Conservation (phyloP, 37 sponge, comb jelly and placozoan genomes). For the Oopsacas minuta region DNA sequence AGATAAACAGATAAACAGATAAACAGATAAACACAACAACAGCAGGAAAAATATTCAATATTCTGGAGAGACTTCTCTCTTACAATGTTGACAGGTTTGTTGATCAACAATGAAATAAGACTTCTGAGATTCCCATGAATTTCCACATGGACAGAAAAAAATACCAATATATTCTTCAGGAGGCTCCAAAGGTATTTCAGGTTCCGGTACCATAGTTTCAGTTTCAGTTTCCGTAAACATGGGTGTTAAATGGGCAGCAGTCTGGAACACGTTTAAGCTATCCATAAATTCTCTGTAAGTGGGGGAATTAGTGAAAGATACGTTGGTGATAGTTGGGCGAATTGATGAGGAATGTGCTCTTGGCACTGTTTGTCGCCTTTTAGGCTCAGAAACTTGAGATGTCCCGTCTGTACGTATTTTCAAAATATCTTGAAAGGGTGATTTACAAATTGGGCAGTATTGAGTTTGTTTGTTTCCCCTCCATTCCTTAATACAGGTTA, state of each 20-base stretch:
- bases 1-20: background rate
- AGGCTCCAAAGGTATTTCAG: background rate
- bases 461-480: background rate
- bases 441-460: background rate
- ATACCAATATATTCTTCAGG: background rate
- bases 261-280: too few relatives aligned
- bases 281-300: too few relatives aligned
- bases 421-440: background rate
- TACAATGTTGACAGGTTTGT: background rate
- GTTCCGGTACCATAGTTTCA: background rate
- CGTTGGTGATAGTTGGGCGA: too few relatives aligned
- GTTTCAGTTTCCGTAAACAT: too few relatives aligned
- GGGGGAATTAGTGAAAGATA: background rate
- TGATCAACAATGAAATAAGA: background rate
- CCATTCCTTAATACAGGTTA: background rate
- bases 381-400: background rate
- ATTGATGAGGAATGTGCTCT: too few relatives aligned
- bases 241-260: too few relatives aligned
- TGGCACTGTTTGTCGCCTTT: background rate
- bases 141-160: background rate
- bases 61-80: background rate
- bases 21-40: background rate
- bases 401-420: background rate
- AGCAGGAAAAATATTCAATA: background rate
- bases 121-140: background rate